These are phyloP conservation scores for Indicator maculatus DNA, from an alignment of 2,113 vertebrate species.

Conservation along the genomic window DNA sequence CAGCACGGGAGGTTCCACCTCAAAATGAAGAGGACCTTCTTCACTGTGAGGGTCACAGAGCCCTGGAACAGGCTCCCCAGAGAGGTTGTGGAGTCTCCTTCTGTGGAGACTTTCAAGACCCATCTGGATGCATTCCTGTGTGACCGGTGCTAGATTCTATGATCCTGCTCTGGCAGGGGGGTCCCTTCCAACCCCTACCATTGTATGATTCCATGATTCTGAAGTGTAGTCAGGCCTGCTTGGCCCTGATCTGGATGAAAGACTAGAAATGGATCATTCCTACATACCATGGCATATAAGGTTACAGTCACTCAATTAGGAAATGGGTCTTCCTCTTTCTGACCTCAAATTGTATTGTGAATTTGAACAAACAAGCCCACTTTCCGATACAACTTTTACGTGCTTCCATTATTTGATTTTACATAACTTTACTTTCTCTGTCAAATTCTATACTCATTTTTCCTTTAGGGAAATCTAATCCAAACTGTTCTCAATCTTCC, in stretches of 20 bases:
- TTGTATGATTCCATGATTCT: not conserved
- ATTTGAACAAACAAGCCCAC: not conserved
- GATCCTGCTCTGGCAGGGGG: no score
- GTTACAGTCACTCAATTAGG: not conserved
- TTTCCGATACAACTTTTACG: not conserved
- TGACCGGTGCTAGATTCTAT: not conserved
- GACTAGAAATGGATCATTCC: not conserved
- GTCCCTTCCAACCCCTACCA: no score
- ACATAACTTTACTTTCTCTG: not conserved
- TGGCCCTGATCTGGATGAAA: not conserved
- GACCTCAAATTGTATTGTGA: not conserved
- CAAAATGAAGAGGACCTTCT: no score
- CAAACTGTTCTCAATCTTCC: not conserved
- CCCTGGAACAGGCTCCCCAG: no score
- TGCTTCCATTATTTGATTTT: not conserved
- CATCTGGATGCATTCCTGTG: no score
- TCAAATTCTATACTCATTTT: not conserved
- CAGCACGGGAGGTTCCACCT: no score
- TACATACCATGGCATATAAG: not conserved
- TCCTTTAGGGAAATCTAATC: not conserved
- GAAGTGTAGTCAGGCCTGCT: not conserved
- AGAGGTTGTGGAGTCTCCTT: no score
- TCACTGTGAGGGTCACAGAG: no score
- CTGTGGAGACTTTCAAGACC: no score
- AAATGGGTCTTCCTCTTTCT: not conserved